A percentile compares a stretch with the other conserved stretches of the same genome.
These are phyloP conservation scores for Solen grandis DNA, from an alignment of 1,140 invertebrate species.

Conservation along the genomic window DNA sequence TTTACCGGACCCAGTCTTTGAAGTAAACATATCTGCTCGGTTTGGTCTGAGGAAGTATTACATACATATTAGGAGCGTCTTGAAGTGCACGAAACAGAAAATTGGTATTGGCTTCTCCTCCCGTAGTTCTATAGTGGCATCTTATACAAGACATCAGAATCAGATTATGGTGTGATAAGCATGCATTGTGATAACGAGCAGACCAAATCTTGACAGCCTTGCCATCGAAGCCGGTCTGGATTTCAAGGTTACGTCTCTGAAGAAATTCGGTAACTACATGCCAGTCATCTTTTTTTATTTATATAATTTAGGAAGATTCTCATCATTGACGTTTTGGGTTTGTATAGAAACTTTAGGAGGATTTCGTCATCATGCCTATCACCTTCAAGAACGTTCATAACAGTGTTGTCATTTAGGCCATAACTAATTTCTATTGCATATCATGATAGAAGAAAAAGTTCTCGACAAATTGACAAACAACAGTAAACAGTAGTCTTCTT, in stretches of 20 bases:
- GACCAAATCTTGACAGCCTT: no score
- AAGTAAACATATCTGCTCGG: no score
- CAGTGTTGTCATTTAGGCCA: not conserved
- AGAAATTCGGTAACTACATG: not conserved
- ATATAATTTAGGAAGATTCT: not conserved
- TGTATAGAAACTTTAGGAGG: slow-evolving; percentile 1
- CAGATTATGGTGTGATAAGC: no score
- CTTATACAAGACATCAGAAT: no score
- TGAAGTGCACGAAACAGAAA: no score
- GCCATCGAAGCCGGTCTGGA: not conserved
- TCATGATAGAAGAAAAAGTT: not conserved
- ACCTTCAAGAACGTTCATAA: not conserved
- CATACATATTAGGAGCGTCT: no score
- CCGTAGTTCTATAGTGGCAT: no score
- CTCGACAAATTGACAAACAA: slow-evolving; percentile 1
- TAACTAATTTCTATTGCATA: not conserved
- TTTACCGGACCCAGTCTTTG: no score
- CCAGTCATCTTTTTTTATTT: not conserved
- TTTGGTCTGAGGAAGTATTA: no score
- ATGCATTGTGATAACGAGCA: no score
- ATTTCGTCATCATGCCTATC: not conserved
- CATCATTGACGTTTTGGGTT: not conserved
- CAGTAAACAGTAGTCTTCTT: not conserved
- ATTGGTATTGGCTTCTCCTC: no score
- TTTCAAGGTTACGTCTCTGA: not conserved